Evolutionary conservation across 2,888 invertebrate genomes (phyloP), one percentile per base, ranked within the genome.

Genomic region (Aphodius sticticus): DNA sequence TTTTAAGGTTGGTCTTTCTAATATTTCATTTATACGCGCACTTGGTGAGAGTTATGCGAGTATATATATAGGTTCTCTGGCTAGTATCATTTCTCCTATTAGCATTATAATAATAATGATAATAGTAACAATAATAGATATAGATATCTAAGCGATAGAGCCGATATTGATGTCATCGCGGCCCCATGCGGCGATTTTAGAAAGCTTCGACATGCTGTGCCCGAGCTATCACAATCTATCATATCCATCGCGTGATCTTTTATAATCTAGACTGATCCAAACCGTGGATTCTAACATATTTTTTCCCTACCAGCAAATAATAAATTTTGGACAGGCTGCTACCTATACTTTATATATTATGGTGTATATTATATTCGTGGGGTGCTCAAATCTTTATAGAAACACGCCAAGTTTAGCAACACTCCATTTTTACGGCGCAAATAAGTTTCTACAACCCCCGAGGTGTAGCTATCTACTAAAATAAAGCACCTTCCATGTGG

Each of bases 91-190:
- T 53, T 53, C 53, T 53, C 53, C 53, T 53, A 53, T 53, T 53
- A 53, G 53, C 53, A 53, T 53, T 53, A 53, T 53, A 53, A 53
- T 53, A 53, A 53, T 53, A 53, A 53, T 53, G 53, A 53, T 53
- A 53, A 53, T 53, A 53, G 53, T 53, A 53, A 53, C 53, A 53
- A 53, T 53, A 53, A 53, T 53, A 53, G 53, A 53, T 53, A 53
- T 53, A 53, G 53, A 53, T 53, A 53, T 53, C 53, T 53, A 53
- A 53, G 53, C 53, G 53, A 53, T 53, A 53, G 53, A 53, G 53
- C 53, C 53, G 53, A 53, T 53, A 53, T 53, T 53, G 53, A 53
- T 53, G 53, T 53, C 53, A 53, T 53, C 53, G 53, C 12, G 53
- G 53, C 53, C 53, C 53, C 53, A 53, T 53, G 53, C 12, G 53